Percentiles rank a stretch among this genome's conserved stretches.
Evolutionary conservation across 1,140 invertebrate species (phyloP).

Genomic region (Drosophila nebulosa): DNA sequence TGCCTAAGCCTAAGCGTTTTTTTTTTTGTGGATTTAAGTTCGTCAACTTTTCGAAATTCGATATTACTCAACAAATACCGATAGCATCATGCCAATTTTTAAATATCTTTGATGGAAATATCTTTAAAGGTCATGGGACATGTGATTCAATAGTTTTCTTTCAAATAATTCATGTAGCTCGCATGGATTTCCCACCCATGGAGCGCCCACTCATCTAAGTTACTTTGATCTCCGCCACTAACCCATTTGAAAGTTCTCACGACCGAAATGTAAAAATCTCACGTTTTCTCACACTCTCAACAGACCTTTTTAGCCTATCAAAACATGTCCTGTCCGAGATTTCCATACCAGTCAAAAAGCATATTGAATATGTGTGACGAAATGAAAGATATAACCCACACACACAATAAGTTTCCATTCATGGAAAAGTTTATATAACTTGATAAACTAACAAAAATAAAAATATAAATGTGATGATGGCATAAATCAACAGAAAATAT

Average conservation of each 20-base stretch:
- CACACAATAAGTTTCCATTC: background rate
- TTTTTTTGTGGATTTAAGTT: too few species aligned
- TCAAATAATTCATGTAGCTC: background rate
- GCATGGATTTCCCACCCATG: background rate
- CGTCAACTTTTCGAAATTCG: too few species aligned
- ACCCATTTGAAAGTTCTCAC: constrained; percentile 46
- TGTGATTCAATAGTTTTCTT: background rate
- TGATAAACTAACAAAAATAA: constrained; percentile 34
- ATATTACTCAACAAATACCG: too few species aligned
- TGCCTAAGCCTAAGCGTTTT: too few species aligned
- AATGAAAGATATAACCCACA: constrained; percentile 25
- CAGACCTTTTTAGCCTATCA: constrained; percentile 59
- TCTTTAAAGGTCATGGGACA: background rate
- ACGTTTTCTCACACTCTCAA: constrained; percentile 27
- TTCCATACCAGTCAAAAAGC: constrained; percentile 59
- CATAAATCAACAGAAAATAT: constrained; percentile 70
- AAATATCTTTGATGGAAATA: too few species aligned
- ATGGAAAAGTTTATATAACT: constrained; percentile 27
- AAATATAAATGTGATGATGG: constrained; percentile 23
- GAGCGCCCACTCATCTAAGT: background rate
- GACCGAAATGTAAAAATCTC: constrained; percentile 34
- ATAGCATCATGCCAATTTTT: too few species aligned
- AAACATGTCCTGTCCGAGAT: constrained; percentile 57
- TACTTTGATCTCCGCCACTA: constrained; percentile 17
- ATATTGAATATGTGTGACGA: constrained; percentile 43